Percentiles rank a stretch among this genome's conserved stretches.
phyloP scores from a whole-genome alignment of 2,888 invertebrate genomes.

The Coelinius sp. region DNA sequence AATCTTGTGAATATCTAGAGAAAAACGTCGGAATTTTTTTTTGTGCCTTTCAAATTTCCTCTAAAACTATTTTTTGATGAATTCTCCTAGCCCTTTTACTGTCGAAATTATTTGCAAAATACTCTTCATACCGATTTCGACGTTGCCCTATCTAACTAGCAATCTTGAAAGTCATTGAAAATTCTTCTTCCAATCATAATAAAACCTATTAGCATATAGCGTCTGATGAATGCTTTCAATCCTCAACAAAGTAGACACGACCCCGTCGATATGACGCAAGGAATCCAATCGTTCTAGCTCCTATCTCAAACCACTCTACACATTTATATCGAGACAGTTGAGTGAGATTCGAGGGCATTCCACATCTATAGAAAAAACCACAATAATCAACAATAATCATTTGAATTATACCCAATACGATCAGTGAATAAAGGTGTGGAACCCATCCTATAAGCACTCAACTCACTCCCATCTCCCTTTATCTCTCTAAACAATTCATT shows the following conservation, averaged over 20 bases:
- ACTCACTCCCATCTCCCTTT: constrained; percentile 30
- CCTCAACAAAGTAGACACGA: constrained; percentile 30
- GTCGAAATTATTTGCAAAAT: too few relatives aligned
- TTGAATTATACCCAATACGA: constrained; percentile 19
- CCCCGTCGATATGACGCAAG: constrained; percentile 32
- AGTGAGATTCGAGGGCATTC: constrained; percentile 3
- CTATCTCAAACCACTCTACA: constrained; percentile 1
- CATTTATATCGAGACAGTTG: constrained; percentile 10
- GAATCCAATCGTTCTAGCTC: constrained; percentile 4
- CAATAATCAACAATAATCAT: constrained; percentile 26
- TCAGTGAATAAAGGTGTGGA: constrained; percentile 15
- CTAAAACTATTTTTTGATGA: too few relatives aligned
- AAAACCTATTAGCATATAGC: neutral
- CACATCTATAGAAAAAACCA: neutral
- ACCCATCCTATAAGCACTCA: constrained; percentile 6
- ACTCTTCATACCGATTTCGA: too few relatives aligned
- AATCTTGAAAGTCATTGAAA: too few relatives aligned
- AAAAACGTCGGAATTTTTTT: too few relatives aligned
- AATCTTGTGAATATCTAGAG: too few relatives aligned
- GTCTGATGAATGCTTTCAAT: constrained; percentile 29
- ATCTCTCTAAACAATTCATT: constrained; percentile 3
- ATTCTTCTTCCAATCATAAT: too few relatives aligned
- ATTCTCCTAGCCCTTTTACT: too few relatives aligned
- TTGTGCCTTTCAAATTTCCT: too few relatives aligned
- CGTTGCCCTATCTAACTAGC: too few relatives aligned